Evolutionary conservation across 1,140 invertebrate species (phyloP), one percentile per base, ranked within the genome.

Genomic region (Macrobrachium rosenbergii): DNA sequence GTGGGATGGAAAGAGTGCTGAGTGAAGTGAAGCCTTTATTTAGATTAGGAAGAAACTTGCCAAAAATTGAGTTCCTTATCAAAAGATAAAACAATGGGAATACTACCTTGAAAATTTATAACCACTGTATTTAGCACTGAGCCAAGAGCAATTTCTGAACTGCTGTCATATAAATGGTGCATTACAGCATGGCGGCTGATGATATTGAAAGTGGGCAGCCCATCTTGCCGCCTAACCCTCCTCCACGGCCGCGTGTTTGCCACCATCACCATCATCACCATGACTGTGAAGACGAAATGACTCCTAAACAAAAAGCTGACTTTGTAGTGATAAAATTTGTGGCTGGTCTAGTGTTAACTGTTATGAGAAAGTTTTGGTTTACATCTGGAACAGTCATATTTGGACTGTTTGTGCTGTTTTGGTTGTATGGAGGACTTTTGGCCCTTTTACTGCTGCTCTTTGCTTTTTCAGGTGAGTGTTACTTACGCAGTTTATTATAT

Each of bases 351-450:
- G 77, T 88, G 59, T 28, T 88, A 23, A 83, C 82, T 19, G 82
- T 88, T 37, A 88, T 89, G 83, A 28, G 80, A 16, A 89, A 82
- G 67, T 90, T 88, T 88, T 94, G 94, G 94, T 91, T 93, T 52
- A 92, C 93, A 62, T 94, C 93, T 63, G 93, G 93, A 45, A 91
- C 93, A 72, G 93, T 94, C 28, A 90, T 95, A 64, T 92, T 96
- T 69, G 92, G 93, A 67, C 95, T 95, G 91, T 94, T 96, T 87
- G 91, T 97, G 89, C 92, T 97, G 23, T 97, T 96, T 92, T 97
- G 96, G 94, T 93, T 95, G 82, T 96, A 96, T 92, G 96, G 96
- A 72, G 95, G 95, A 90, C 90, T 95, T 69, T 91, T 95, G 88
- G 95, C 96, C 19, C 94, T 96, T 87, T 91, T 94, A 23, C 93